A percentile compares a stretch with the other conserved stretches of the same genome.
phyloP scores from a whole-genome alignment of 2,888 invertebrate species.

The Xylota sylvarum region DNA sequence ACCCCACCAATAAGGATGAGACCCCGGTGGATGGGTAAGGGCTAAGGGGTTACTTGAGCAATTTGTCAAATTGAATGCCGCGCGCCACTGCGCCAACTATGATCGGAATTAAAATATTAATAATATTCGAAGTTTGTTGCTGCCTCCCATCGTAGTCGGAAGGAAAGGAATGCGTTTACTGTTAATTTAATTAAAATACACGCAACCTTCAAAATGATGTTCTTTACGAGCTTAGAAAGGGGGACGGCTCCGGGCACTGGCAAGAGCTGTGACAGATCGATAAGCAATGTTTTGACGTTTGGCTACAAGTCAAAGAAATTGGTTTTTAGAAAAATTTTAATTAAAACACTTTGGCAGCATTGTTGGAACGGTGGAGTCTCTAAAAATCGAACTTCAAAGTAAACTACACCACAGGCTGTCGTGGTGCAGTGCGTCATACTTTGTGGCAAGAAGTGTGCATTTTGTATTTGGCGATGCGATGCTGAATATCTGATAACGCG shows the following conservation, averaged over 20 bases:
- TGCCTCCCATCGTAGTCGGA: neutral
- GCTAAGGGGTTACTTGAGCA: slow-evolving; percentile 54
- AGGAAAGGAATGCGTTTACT: slow-evolving; percentile 67
- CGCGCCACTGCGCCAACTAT: slow-evolving; percentile 46
- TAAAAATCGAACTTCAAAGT: slow-evolving; percentile 42
- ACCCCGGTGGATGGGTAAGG: slow-evolving; percentile 10
- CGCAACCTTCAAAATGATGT: slow-evolving; percentile 60
- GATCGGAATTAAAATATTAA: slow-evolving; percentile 76
- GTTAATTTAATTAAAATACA: slow-evolving; percentile 74
- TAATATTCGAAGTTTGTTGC: slow-evolving; percentile 57
- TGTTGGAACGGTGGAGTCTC: neutral
- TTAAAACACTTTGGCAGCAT: slow-evolving; percentile 54
- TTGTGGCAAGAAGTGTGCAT: slow-evolving; percentile 12
- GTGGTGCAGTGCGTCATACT: neutral
- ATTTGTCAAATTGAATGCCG: slow-evolving; percentile 75
- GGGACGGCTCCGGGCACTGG: neutral
- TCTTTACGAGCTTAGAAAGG: slow-evolving; percentile 49
- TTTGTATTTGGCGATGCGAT: slow-evolving; percentile 29
- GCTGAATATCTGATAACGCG: neutral
- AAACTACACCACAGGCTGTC: neutral
- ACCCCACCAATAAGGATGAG: slow-evolving; percentile 7
- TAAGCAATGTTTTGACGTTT: slow-evolving; percentile 15
- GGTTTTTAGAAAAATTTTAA: slow-evolving; percentile 62
- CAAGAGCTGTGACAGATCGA: slow-evolving; percentile 13
- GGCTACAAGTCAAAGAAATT: slow-evolving; percentile 64